Evolutionary conservation across 2,888 invertebrate species (phyloP).

Genomic region (Listrodromus nycthemerus): DNA sequence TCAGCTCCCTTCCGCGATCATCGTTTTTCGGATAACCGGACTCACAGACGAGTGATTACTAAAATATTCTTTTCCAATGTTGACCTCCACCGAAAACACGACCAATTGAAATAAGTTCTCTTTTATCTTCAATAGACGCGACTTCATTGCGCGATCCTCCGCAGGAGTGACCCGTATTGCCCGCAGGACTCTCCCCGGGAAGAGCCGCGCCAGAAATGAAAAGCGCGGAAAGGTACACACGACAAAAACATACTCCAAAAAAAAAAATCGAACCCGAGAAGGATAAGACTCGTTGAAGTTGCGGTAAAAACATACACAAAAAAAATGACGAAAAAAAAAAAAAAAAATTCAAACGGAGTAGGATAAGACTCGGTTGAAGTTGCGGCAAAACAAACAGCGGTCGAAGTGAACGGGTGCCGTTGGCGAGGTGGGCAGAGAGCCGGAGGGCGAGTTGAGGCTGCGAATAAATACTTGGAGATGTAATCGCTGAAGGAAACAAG

Average conservation of each 20-base stretch:
- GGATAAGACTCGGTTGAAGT: conserved; percentile 33
- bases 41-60: too few species aligned
- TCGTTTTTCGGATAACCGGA: too few species aligned
- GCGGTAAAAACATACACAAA: conserved; percentile 7
- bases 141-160: too few species aligned
- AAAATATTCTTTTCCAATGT: too few species aligned
- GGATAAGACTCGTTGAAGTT: background rate
- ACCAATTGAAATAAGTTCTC: too few species aligned
- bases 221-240: background rate
- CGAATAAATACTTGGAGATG: conserved; percentile 84
- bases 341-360: background rate
- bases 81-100: too few species aligned
- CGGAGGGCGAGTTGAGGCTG: conserved; percentile 68
- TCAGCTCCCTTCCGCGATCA: too few species aligned
- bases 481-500: conserved; percentile 84
- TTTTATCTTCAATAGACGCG: too few species aligned
- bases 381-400: conserved; percentile 19
- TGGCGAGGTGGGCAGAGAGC: conserved; percentile 58
- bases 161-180: too few species aligned
- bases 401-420: conserved; percentile 50
- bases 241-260: background rate
- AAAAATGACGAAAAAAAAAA: background rate
- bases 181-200: background rate
- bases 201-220: background rate
- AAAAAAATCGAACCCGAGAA: background rate